Evolutionary conservation across 2,113 vertebrate species (phyloP).

Genomic region (Manacus vitellinus): DNA sequence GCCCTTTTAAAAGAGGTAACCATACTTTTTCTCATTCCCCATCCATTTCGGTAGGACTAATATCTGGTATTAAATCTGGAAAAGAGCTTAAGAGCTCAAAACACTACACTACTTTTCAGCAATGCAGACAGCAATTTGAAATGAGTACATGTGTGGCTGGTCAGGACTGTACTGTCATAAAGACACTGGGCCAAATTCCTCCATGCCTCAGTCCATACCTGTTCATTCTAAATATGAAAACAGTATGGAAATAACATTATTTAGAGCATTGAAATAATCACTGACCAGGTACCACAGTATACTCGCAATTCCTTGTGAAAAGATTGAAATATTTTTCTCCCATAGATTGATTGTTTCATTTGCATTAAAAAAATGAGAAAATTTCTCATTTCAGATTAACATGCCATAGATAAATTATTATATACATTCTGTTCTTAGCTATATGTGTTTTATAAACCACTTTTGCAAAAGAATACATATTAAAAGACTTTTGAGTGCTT

Average conservation of each 20-base stretch:
- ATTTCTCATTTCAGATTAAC: background rate
- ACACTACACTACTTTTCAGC: background rate
- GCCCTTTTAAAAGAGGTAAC: background rate
- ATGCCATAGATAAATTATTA: background rate
- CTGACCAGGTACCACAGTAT: background rate
- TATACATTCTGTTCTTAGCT: background rate
- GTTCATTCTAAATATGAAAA: background rate
- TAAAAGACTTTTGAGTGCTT: background rate
- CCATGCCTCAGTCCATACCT: background rate
- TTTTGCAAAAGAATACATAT: background rate
- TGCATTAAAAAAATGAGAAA: background rate
- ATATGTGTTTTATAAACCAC: background rate
- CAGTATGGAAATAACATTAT: background rate
- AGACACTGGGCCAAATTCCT: background rate
- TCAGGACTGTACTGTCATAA: background rate
- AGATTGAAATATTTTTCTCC: background rate
- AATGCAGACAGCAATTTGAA: background rate
- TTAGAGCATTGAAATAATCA: background rate
- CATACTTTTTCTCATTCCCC: background rate
- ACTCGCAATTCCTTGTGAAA: background rate
- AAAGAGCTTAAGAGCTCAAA: constrained; percentile 15
- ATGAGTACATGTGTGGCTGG: fast-evolving
- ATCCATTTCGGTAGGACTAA: background rate
- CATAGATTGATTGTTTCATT: background rate
- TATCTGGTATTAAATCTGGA: background rate